Conservation (phyloP, 2,888 invertebrate species). For the Pheosia tremula region DNA sequence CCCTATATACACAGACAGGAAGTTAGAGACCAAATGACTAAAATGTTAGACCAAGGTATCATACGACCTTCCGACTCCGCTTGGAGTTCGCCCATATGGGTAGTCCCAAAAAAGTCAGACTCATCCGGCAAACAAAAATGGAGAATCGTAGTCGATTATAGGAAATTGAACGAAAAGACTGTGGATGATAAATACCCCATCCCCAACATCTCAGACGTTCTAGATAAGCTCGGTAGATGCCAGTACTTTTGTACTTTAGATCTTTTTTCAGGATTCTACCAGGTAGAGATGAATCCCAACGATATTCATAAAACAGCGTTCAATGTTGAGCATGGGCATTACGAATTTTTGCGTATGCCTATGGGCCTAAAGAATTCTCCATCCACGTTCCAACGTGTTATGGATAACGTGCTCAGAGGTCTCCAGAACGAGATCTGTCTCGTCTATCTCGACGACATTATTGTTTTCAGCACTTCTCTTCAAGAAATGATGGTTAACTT, state of each 20-base stretch:
- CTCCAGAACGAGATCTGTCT: slow-evolving; percentile 10
- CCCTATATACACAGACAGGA: slow-evolving; percentile 2
- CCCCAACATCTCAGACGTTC: slow-evolving; percentile 4
- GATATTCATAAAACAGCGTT: slow-evolving; percentile 23
- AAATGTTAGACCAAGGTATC: slow-evolving; percentile 2
- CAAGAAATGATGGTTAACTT: slow-evolving; percentile 5
- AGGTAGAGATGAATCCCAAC: slow-evolving; percentile 7
- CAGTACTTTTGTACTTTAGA: slow-evolving; percentile 7
- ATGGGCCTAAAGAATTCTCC: slow-evolving; percentile 39
- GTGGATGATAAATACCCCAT: slow-evolving; percentile 9
- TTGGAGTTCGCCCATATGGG: slow-evolving; percentile 5
- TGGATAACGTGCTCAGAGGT: slow-evolving; percentile 38
- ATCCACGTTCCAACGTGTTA: slow-evolving; percentile 40
- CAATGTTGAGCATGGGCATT: slow-evolving; percentile 39
- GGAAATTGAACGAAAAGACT: slow-evolving; percentile 7
- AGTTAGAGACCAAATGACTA: neutral
- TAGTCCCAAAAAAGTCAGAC: slow-evolving; percentile 8
- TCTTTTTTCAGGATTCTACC: slow-evolving; percentile 9
- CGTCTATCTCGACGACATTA: slow-evolving; percentile 15
- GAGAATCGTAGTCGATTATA: slow-evolving; percentile 4
- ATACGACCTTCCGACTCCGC: slow-evolving; percentile 6
- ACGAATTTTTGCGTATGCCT: slow-evolving; percentile 41
- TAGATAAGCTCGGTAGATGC: slow-evolving; percentile 11
- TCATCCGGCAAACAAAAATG: slow-evolving; percentile 1
- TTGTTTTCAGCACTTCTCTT: slow-evolving; percentile 11